phyloP scores from a whole-genome alignment of 2,113 vertebrate genomes.

The Antennarius striatus region DNA sequence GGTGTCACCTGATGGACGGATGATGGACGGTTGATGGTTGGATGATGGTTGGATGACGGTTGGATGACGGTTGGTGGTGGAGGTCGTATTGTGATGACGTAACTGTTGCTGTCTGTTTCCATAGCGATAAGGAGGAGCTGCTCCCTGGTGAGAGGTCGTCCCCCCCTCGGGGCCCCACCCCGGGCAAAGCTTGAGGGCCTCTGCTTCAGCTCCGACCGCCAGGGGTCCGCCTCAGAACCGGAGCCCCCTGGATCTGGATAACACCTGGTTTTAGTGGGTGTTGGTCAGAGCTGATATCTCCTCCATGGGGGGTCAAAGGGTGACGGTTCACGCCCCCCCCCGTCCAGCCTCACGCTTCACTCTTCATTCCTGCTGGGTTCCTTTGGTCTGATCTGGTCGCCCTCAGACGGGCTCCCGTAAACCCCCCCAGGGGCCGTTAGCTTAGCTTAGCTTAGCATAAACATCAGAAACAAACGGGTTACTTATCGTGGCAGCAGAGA shows the following conservation, averaged over 20 bases:
- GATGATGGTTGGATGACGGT: background rate
- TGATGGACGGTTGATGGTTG: too few species aligned
- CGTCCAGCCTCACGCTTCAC: background rate
- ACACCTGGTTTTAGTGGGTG: too few species aligned
- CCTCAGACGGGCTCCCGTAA: too few species aligned
- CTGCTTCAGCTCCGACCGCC: too few species aligned
- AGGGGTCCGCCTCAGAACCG: background rate
- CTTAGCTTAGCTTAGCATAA: background rate
- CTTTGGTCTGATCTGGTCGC: background rate
- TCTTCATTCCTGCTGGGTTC: background rate
- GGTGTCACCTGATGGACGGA: background rate
- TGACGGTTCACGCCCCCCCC: background rate
- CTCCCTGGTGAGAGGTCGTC: constrained; percentile 60
- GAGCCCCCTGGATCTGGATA: background rate
- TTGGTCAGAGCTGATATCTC: background rate
- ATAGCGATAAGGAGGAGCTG: constrained; percentile 77
- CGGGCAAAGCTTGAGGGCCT: constrained; percentile 26
- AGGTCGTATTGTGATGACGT: background rate
- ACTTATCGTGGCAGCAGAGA: background rate
- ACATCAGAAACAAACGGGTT: too few species aligned
- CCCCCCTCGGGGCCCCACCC: constrained; percentile 15
- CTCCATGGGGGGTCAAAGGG: background rate
- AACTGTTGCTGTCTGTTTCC: background rate
- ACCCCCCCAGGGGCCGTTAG: too few species aligned
- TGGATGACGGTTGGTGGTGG: background rate